Base-by-base conservation (phyloP, 2,797 vertebrate species). In the Spinibarbus caldwelli region DNA sequence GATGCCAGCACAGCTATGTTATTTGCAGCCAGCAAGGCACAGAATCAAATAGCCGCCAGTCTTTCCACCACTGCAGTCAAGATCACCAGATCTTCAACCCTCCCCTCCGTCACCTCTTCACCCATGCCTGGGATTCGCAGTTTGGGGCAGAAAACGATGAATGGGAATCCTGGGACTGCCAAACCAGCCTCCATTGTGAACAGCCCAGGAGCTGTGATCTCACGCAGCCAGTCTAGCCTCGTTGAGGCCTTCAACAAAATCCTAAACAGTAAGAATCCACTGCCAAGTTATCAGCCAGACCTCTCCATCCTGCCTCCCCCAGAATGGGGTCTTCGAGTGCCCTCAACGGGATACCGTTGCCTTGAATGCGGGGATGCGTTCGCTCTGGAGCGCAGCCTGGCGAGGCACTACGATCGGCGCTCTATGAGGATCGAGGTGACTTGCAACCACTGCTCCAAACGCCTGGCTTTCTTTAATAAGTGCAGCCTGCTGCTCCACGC, bases 201-300 rank as follows among this genome's bases (percentile, higher is more conserved):
- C 15, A 94, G 92, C 0, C 93, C 95, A 0, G 96, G 97, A 54
- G 96, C 97, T 0, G 96, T 97, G 88, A 97, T 99, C 78, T 98
- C 97, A 5, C 95, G 97, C 87, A 97, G 95, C 82, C 98, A 99
- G 89, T 98, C 98, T 87, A 98, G 96, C 92, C 92, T 99, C 71
- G 98, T 99, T 54, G 98, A 99, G 62, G 96, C 97, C 68, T 99
- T 99, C 90, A 99, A 99, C 93, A 98, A 97, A 91, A 97, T 99
- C 91, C 96, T 99, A 82, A 99, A 99, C 91, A 97, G 97, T 91
- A 99, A 99, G 88, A 99, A 99, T 91, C 95, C 97, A 2, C 92
- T 99, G 82, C 97, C 98, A 1, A 95, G 95, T 5, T 99, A 99
- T 88, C 96, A 96, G 85, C 98, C 98, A 1, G 97, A 99, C 89